These are phyloP conservation scores for Cepphus grylle DNA, from an alignment of 2,113 vertebrate genomes.

Conservation along the genomic window DNA sequence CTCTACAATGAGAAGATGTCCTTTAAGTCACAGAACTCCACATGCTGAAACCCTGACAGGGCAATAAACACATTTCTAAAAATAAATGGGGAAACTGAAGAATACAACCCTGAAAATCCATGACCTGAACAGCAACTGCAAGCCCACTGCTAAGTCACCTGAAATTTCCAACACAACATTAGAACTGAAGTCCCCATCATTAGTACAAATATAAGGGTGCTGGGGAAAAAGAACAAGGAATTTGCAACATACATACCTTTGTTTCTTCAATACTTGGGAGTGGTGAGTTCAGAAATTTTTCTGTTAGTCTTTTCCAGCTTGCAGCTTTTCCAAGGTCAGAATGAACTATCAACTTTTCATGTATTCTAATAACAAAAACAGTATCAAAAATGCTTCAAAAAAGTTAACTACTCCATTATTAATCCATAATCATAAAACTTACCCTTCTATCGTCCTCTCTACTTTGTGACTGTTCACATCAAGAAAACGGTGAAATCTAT, in stretches of 20 bases:
- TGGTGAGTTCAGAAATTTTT: conserved; percentile 86
- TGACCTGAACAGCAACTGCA: not conserved
- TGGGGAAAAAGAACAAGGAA: not conserved
- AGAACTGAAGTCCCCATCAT: not conserved
- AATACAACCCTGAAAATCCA: not conserved
- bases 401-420: not conserved
- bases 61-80: not conserved
- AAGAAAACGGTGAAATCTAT: conserved; percentile 91
- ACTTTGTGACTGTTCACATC: conserved; percentile 92
- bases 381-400: not conserved
- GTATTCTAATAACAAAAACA: conserved; percentile 78
- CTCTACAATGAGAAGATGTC: not conserved
- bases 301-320: conserved; percentile 89
- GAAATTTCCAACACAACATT: not conserved
- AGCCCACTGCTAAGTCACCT: not conserved
- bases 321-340: conserved; percentile 93
- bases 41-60: not conserved
- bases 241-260: conserved; percentile 73
- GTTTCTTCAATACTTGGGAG: conserved; percentile 80
- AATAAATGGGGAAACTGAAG: not conserved
- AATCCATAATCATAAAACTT: conserved; percentile 43
- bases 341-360: conserved; percentile 93
- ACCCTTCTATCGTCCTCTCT: conserved; percentile 88
- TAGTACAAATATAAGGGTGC: not conserved
- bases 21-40: not conserved